These are phyloP conservation scores for Sericinus montela DNA, from an alignment of 2,888 invertebrate genomes.

Conservation along the genomic window DNA sequence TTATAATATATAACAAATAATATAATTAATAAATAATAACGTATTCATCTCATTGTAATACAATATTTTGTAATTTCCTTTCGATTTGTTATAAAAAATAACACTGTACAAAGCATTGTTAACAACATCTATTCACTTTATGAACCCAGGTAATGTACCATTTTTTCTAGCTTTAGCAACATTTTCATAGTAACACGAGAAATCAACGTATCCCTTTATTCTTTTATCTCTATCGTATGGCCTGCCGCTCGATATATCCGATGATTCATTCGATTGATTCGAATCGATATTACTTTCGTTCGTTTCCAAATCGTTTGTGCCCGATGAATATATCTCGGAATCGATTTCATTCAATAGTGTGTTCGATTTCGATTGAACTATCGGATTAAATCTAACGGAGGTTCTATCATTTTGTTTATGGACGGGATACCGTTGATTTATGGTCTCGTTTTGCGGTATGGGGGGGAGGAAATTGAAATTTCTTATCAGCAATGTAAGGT, in stretches of 20 bases:
- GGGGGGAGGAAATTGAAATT: constrained; percentile 91
- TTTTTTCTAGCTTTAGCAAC: constrained; percentile 82
- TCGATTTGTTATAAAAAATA: too few species aligned
- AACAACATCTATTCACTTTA: constrained; percentile 45
- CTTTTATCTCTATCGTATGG: constrained; percentile 81
- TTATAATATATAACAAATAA: too few species aligned
- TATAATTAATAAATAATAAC: too few species aligned
- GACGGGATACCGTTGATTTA: constrained; percentile 12
- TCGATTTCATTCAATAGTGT: constrained; percentile 64
- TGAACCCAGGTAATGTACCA: constrained; percentile 82
- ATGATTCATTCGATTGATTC: constrained; percentile 58
- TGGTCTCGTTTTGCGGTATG: constrained; percentile 56
- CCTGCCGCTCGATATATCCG: constrained; percentile 59
- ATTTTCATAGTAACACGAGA: constrained; percentile 87
- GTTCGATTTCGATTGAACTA: constrained; percentile 75
- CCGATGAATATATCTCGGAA: constrained; percentile 60
- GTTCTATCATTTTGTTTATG: constrained; percentile 27
- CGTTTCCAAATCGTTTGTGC: constrained; percentile 40
- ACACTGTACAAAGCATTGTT: too few species aligned
- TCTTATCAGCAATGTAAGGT: constrained; percentile 90
- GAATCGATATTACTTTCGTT: constrained; percentile 59
- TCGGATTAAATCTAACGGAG: constrained; percentile 81
- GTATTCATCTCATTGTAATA: too few species aligned
- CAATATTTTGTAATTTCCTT: too few species aligned
- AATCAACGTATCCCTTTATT: constrained; percentile 91